Evolutionary conservation across 1,140 invertebrate species (phyloP).

Genomic region (Zaprionus tsacasi): DNA sequence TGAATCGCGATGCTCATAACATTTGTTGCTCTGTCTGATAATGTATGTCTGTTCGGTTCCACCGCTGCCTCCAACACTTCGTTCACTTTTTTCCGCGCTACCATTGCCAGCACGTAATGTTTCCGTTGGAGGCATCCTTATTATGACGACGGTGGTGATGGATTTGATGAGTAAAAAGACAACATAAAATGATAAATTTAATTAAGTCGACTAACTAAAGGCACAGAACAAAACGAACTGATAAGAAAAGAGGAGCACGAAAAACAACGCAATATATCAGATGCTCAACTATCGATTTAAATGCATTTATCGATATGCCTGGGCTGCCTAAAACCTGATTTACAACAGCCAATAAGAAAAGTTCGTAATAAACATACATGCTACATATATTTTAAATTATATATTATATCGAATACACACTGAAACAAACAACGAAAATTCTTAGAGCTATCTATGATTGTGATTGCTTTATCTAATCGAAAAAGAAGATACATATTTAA

Average conservation of each 20-base stretch:
- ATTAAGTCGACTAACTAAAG: constrained; percentile 35
- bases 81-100: constrained; percentile 31
- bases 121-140: constrained; percentile 69
- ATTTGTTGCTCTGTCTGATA: constrained; percentile 74
- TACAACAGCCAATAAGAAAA: too few relatives aligned
- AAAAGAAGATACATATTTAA: not conserved
- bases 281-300: not conserved
- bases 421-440: too few relatives aligned
- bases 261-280: constrained; percentile 38
- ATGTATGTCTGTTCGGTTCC: constrained; percentile 67
- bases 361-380: too few relatives aligned
- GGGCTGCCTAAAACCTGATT: not conserved
- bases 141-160: not conserved
- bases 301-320: not conserved
- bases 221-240: constrained; percentile 43
- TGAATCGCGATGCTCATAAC: constrained; percentile 85
- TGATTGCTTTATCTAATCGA: not conserved
- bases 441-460: too few relatives aligned
- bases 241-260: constrained; percentile 39
- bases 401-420: too few relatives aligned
- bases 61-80: constrained; percentile 14
- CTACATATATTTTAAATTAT: not conserved
- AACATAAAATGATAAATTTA: constrained; percentile 53
- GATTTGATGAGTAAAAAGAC: not conserved
- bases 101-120: constrained; percentile 58